Evolutionary conservation across 2,113 vertebrate species (phyloP), one percentile per base, ranked within the genome.

Genomic region (Notarius quadriscutis): DNA sequence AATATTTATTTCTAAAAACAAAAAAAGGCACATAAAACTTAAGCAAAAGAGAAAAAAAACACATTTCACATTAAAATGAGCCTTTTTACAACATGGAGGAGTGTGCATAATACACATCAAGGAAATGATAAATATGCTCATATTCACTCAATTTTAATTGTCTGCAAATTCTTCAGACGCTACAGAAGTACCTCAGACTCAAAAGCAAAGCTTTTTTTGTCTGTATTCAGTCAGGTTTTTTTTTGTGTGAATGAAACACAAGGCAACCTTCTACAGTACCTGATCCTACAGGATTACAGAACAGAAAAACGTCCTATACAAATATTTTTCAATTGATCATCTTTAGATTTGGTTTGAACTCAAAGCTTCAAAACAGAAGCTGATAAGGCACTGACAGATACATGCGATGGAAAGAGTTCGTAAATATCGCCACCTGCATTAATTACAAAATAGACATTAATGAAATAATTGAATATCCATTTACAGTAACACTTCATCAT

Each of bases 1-100:
- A 74, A 77, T 85, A 4, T 85, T 85, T 85, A 85, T 85, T 85
- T 78, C 15, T 63, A 71, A 84, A 84, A 57, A 60, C 50, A 50
- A 82, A 41, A 62, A 25, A 11, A 41, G 41, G 27, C 34, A 25
- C 30, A 74, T 11, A 67, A 62, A 67, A 63, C 25, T 41, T 10
- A 63, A 34, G 41, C 41, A 41, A 41, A 41, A 41, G 4, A 41
- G 41, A 4, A 25, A 34, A 83, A 25, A 34, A 83, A 92, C 77
- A 88, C 53, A 72, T 57, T 86, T 87, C 87, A 93, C 89, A 91
- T 69, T 86, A 22, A 88, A 94, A 91, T 86, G 94, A 93, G 91
- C 92, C 79, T 84, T 58, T 67, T 62, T 57, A 86, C 83, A 87
- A 82, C 80, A 88, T 75, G 58, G n/a, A 77, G 89, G 84, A 90